These are phyloP conservation scores for Athene cunicularia DNA, from an alignment of 2,113 vertebrate species.

Conservation along the genomic window DNA sequence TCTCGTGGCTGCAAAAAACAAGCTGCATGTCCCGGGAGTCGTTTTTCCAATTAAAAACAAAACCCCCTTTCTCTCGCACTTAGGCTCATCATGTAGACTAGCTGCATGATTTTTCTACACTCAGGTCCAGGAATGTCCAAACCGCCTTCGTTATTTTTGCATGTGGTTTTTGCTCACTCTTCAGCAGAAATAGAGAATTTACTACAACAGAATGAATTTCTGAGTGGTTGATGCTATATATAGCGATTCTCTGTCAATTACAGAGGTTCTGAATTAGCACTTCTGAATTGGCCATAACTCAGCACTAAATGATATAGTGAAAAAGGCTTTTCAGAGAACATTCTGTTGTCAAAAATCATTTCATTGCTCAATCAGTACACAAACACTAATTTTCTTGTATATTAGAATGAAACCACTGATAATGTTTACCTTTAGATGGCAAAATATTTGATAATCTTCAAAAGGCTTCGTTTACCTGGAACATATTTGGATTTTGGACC, in stretches of 20 bases:
- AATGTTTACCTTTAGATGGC: neutral
- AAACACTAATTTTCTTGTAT: neutral
- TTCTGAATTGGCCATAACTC: neutral
- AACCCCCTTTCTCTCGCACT: neutral
- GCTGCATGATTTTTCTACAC: neutral
- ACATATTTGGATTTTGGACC: neutral
- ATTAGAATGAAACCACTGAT: neutral
- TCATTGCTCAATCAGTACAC: neutral
- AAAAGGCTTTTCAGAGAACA: neutral
- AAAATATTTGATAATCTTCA: neutral
- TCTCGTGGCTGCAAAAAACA: constrained; percentile 7
- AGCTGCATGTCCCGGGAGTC: neutral
- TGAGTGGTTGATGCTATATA: neutral
- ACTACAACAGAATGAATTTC: neutral
- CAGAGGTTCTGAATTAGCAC: neutral
- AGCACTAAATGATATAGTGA: neutral
- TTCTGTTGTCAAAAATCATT: neutral
- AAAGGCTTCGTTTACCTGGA: neutral
- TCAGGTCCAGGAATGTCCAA: neutral
- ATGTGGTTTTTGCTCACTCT: neutral
- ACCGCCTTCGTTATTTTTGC: neutral
- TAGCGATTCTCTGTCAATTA: neutral
- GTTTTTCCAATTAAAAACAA: constrained; percentile 19
- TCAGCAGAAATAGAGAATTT: neutral
- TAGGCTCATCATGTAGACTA: neutral